A percentile compares a stretch with the other conserved stretches of the same genome.
Evolutionary conservation across 2,797 vertebrate genomes (phyloP).

Genomic region (Esox masquinongy): DNA sequence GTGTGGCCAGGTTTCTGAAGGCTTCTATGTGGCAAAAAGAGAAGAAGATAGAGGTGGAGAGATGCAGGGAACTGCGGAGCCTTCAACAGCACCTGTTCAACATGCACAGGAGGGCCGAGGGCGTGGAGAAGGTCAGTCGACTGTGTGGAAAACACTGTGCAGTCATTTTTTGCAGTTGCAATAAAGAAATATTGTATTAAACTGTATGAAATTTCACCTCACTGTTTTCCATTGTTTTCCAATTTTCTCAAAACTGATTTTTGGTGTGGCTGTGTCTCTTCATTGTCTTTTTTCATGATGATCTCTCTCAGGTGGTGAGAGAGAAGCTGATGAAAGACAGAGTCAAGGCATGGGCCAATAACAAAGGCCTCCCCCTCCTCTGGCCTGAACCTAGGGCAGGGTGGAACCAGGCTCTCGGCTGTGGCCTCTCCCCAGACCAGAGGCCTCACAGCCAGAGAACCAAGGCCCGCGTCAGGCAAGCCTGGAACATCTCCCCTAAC

Average conservation of each 20-base stretch:
- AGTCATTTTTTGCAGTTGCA: background rate
- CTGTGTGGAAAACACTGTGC: background rate
- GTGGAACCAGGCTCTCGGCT: constrained; percentile 46
- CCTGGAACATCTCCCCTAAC: constrained; percentile 34
- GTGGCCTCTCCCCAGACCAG: constrained; percentile 36
- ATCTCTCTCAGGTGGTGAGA: constrained; percentile 35
- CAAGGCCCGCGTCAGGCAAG: background rate
- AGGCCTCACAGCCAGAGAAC: background rate
- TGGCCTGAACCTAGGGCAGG: constrained; percentile 18
- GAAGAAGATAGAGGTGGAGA: constrained; percentile 31
- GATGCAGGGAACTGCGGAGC: constrained; percentile 14
- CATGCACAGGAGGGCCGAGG: constrained; percentile 14
- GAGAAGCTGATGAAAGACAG: constrained; percentile 40
- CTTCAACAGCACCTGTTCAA: constrained; percentile 28
- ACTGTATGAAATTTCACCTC: background rate
- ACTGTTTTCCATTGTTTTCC: background rate
- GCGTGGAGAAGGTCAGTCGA: constrained; percentile 28
- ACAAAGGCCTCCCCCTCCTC: constrained; percentile 52
- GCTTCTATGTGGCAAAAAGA: constrained; percentile 41
- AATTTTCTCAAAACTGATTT: background rate
- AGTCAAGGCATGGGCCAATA: constrained; percentile 52
- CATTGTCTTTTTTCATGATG: background rate
- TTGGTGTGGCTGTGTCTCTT: background rate
- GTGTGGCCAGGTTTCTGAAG: constrained; percentile 36
- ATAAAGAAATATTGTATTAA: background rate